Evolutionary conservation across 2,113 vertebrate species (phyloP).

Genomic region (Melanostigma gelatinosum): DNA sequence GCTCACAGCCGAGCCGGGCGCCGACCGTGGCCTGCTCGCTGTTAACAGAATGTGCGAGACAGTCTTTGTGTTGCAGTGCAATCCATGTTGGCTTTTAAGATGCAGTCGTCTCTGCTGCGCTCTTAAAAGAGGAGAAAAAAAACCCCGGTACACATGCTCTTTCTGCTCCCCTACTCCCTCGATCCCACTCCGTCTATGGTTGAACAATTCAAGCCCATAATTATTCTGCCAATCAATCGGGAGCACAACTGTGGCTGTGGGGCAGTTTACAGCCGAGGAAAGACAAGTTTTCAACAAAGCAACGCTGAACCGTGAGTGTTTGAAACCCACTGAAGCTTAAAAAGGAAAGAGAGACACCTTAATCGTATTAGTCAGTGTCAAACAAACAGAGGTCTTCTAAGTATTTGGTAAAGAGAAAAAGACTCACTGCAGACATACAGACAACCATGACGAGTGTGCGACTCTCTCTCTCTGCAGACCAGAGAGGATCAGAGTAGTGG

Average conservation of each 20-base stretch:
- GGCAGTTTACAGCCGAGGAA: slow-evolving; percentile 66
- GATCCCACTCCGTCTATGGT: slow-evolving; percentile 72
- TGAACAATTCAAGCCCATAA: slow-evolving; percentile 79
- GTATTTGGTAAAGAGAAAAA: slow-evolving; percentile 40
- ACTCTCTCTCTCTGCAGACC: not conserved
- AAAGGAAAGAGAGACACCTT: slow-evolving; percentile 57
- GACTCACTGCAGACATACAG: slow-evolving; percentile 29
- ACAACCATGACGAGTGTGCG: not conserved
- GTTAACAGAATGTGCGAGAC: slow-evolving; percentile 34
- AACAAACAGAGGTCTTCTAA: slow-evolving; percentile 54
- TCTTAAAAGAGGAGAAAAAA: slow-evolving; percentile 48
- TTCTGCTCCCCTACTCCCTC: slow-evolving; percentile 68
- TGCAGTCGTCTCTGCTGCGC: slow-evolving; percentile 45
- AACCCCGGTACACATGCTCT: slow-evolving; percentile 59
- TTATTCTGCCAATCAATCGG: slow-evolving; percentile 83
- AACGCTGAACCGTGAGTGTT: slow-evolving; percentile 59
- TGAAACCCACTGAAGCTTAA: slow-evolving; percentile 62
- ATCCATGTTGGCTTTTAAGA: slow-evolving; percentile 52
- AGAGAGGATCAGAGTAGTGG: slow-evolving; percentile 38
- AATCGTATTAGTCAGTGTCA: slow-evolving; percentile 60
- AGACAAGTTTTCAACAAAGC: slow-evolving; percentile 71
- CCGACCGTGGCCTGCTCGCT: slow-evolving; percentile 41
- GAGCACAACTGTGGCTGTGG: slow-evolving; percentile 70
- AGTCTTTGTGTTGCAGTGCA: slow-evolving; percentile 40
- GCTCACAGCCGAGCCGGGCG: slow-evolving; percentile 54